These are phyloP conservation scores for Acanthornis magna DNA, from an alignment of 2,797 vertebrate genomes.

Conservation along the genomic window DNA sequence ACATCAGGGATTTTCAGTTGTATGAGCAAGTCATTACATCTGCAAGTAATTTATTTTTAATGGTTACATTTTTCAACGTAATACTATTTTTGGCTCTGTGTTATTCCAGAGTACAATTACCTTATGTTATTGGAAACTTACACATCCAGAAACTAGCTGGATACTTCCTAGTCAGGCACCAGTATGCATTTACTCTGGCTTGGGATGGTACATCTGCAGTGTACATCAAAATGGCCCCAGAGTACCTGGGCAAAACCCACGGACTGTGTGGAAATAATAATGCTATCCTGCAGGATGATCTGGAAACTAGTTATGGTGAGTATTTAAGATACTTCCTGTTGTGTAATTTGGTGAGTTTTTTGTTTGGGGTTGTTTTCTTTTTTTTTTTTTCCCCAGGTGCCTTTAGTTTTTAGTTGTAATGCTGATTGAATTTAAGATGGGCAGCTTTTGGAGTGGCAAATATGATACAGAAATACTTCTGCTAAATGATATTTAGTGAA, in stretches of 20 bases:
- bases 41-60: background rate
- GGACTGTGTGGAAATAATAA: conserved; percentile 97
- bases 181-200: conserved; percentile 88
- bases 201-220: conserved; percentile 90
- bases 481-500: background rate
- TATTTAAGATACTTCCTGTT: background rate
- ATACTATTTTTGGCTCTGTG: background rate
- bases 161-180: conserved; percentile 87
- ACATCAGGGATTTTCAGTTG: background rate
- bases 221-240: conserved; percentile 93
- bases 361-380: too few relatives aligned
- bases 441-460: background rate
- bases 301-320: conserved; percentile 91
- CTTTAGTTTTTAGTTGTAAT: background rate
- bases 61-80: background rate
- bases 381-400: background rate
- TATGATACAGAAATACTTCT: background rate
- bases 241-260: conserved; percentile 87
- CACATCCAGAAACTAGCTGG: conserved; percentile 86
- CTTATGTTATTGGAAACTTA: conserved; percentile 80
- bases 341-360: background rate
- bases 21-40: background rate
- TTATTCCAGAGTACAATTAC: conserved; percentile 81
- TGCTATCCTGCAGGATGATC: conserved; percentile 89
- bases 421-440: background rate